Evolutionary conservation across 2,888 invertebrate species (phyloP).

Genomic region (Chirona hameri): DNA sequence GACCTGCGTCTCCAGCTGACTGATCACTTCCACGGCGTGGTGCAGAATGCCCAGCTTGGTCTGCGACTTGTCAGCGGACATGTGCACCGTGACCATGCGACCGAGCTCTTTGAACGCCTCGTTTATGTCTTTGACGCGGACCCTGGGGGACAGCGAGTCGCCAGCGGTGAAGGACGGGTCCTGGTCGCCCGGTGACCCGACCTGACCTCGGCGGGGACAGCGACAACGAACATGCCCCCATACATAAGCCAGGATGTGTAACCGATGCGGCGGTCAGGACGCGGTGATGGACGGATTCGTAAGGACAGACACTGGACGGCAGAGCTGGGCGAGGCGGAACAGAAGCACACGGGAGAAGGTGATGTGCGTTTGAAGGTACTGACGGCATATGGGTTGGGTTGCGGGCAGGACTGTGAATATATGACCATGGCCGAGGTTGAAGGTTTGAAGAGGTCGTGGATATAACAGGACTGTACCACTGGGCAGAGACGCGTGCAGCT

Average conservation of each 20-base stretch:
- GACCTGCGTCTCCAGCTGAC: constrained; percentile 56
- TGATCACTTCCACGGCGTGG: constrained; percentile 58
- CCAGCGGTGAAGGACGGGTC: neutral
- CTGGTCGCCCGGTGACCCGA: neutral
- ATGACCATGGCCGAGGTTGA: too few species aligned
- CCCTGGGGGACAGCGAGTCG: constrained; percentile 46
- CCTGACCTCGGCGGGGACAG: neutral
- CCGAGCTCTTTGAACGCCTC: constrained; percentile 61
- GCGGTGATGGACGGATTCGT: neutral
- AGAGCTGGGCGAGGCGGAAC: neutral
- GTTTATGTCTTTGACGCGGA: constrained; percentile 59
- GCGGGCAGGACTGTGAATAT: too few species aligned
- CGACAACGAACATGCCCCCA: neutral
- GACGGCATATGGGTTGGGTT: too few species aligned
- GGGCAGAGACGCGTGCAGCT: neutral
- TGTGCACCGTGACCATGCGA: constrained; percentile 55
- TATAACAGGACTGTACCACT: neutral
- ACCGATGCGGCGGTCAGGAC: neutral
- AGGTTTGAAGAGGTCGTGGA: too few species aligned
- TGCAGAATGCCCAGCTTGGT: constrained; percentile 59
- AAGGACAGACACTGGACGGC: neutral
- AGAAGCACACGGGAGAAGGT: neutral
- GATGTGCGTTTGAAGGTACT: neutral
- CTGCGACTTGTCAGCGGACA: constrained; percentile 54
- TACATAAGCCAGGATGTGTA: too few species aligned